Evolutionary conservation across 2,797 vertebrate genomes (phyloP), one percentile per base, ranked within the genome.

Genomic region (Sarcoramphus papa): DNA sequence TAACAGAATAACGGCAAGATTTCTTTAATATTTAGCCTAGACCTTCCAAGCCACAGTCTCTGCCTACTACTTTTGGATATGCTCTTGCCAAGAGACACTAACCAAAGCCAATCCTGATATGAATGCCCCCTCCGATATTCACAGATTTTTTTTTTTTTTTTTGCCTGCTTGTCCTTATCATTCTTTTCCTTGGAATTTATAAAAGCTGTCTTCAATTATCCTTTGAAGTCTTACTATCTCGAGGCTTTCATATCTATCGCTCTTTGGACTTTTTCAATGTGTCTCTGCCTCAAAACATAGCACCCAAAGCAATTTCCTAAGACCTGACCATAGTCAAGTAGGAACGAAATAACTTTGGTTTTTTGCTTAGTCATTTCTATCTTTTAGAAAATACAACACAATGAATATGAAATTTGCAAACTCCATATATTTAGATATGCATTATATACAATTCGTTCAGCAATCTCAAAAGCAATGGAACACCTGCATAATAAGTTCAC

Each of bases 401-500:
- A 18, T 3, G 8, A 45, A 43, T 3, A 13, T 3, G 13, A 31
- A 35, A 56, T 53, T 23, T 27, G 40, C 27, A 35, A 43, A 40
- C 56, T 70, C 85, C 83, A 74, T 31, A 27, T 4, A 57, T 65
- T 50, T 47, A 78, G 73, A 23, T 48, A 80, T 20, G 56, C 33
- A 91, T 56, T 83, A 88, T n/a, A 90, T 25, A 85, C 51, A 92
- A 88, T 93, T 85, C 92, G 83, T 70, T 86, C 68, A 90, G 69
- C 51, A 81, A 86, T 54, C 82, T 54, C 41, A 88, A 96, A 93
- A 93, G 85, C 91, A 96, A 85, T 64, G 73, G 88, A 93, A 95
- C 54, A 88, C 28, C 65, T 95, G 73, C 51, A 83, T 17, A 85
- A 37, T 28, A 88, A 87, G 48, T 85, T 94, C 89, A 98, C 45